phyloP scores from a whole-genome alignment of 1,140 invertebrate species.

The Drosophila grimshawi region DNA sequence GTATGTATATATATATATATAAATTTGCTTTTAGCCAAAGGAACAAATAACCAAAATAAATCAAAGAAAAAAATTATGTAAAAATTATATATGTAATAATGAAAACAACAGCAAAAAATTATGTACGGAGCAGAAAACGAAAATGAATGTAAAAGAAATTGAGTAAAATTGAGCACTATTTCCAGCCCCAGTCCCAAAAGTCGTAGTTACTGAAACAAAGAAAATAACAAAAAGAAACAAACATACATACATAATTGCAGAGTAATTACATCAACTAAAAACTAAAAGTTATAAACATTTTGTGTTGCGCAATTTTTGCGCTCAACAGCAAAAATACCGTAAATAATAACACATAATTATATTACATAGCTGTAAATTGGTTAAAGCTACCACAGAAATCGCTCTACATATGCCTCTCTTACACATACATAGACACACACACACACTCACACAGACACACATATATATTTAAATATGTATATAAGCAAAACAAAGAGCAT shows the following conservation, averaged over 20 bases:
- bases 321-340: slow-evolving; percentile 13
- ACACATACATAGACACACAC: slow-evolving; percentile 1
- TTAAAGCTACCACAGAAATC: slow-evolving; percentile 31
- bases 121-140: slow-evolving; percentile 2
- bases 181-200: slow-evolving; percentile 40
- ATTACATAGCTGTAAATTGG: slow-evolving; percentile 38
- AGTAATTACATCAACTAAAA: slow-evolving; percentile 29
- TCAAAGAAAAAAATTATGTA: slow-evolving; percentile 22
- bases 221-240: neutral
- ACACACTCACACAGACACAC: slow-evolving; percentile 1
- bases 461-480: slow-evolving; percentile 44
- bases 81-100: slow-evolving; percentile 11
- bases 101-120: slow-evolving; percentile 3
- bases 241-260: slow-evolving; percentile 18
- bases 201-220: slow-evolving; percentile 2
- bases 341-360: slow-evolving; percentile 8
- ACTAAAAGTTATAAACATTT: slow-evolving; percentile 49
- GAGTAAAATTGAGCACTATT: slow-evolving; percentile 47
- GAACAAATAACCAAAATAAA: slow-evolving; percentile 30
- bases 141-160: slow-evolving; percentile 16
- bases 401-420: slow-evolving; percentile 32
- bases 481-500: slow-evolving; percentile 52
- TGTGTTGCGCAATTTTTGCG: slow-evolving; percentile 53
- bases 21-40: slow-evolving; percentile 54
- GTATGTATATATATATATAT: slow-evolving; percentile 9